A percentile compares a stretch with the other conserved stretches of the same genome.
phyloP scores from a whole-genome alignment of 1,140 invertebrate genomes.

The Asobara japonica region DNA sequence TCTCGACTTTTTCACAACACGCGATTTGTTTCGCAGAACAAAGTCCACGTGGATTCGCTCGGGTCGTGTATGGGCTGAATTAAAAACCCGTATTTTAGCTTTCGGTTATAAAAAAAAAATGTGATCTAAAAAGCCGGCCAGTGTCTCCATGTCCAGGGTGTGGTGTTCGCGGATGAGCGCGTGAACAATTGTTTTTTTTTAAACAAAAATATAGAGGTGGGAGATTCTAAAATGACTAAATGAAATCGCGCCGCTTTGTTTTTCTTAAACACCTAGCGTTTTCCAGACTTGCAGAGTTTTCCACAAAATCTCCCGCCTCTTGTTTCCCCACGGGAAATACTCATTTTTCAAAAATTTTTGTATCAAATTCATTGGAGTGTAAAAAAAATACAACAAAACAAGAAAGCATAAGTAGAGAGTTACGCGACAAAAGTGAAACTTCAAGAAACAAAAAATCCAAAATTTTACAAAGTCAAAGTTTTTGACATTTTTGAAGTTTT shows the following conservation, averaged over 20 bases:
- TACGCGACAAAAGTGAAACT: too few relatives aligned
- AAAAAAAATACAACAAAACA: neutral
- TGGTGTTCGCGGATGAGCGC: constrained; percentile 16
- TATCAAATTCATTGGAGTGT: constrained; percentile 1
- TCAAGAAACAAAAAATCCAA: too few relatives aligned
- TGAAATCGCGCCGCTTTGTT: constrained; percentile 17
- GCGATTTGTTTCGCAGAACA: too few relatives aligned
- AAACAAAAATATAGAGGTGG: neutral
- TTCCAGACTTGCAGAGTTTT: neutral
- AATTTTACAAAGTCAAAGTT: too few relatives aligned
- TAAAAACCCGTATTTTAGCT: neutral
- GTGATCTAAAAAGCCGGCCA: neutral
- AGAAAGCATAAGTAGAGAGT: neutral
- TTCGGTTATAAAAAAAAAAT: constrained; percentile 16
- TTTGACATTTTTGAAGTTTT: too few relatives aligned
- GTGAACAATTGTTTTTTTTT: constrained; percentile 12
- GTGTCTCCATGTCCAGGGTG: constrained; percentile 24
- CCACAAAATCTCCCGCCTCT: neutral
- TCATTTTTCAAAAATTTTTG: neutral
- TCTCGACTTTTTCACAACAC: too few relatives aligned
- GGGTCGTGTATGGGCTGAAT: neutral
- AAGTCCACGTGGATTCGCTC: constrained; percentile 10
- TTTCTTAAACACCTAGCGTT: constrained; percentile 2
- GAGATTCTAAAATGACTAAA: neutral
- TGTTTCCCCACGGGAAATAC: neutral